These are phyloP conservation scores for Sterrhoptilus dennistouni DNA, from an alignment of 2,113 vertebrate species.

Conservation along the genomic window DNA sequence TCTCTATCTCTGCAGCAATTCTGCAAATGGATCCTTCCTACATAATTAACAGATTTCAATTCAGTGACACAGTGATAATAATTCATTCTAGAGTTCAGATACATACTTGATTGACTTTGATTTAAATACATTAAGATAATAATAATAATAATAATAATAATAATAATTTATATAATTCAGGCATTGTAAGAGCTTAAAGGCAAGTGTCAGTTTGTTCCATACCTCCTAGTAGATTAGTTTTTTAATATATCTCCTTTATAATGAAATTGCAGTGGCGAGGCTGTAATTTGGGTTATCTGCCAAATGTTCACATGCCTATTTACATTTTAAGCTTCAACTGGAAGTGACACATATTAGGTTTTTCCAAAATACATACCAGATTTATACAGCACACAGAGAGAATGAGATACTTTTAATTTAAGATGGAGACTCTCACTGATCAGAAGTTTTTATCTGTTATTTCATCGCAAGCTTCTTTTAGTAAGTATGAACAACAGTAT, in stretches of 20 bases:
- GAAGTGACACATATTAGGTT: neutral
- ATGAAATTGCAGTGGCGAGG: neutral
- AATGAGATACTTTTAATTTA: neutral
- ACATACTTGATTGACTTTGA: conserved; percentile 27
- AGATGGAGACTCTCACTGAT: neutral
- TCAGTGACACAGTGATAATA: conserved; percentile 5
- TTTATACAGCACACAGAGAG: neutral
- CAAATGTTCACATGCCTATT: conserved; percentile 14
- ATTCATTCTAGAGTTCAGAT: conserved; percentile 37
- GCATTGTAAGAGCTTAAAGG: conserved; percentile 9
- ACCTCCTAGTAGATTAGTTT: neutral
- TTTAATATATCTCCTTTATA: neutral
- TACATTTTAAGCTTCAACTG: conserved; percentile 8
- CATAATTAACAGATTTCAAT: conserved; percentile 40
- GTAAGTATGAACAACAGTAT: neutral
- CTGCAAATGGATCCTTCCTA: conserved; percentile 23
- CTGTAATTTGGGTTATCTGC: conserved; percentile 36
- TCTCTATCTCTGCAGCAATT: neutral
- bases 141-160: conserved; percentile 32
- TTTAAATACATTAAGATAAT: conserved; percentile 8
- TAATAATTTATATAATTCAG: conserved; percentile 33
- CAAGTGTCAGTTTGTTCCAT: neutral
- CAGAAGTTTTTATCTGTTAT: neutral
- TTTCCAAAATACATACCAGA: neutral
- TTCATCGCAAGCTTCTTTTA: neutral